phyloP scores from a whole-genome alignment of 1,140 invertebrate genomes.

The Bombus waltoni region DNA sequence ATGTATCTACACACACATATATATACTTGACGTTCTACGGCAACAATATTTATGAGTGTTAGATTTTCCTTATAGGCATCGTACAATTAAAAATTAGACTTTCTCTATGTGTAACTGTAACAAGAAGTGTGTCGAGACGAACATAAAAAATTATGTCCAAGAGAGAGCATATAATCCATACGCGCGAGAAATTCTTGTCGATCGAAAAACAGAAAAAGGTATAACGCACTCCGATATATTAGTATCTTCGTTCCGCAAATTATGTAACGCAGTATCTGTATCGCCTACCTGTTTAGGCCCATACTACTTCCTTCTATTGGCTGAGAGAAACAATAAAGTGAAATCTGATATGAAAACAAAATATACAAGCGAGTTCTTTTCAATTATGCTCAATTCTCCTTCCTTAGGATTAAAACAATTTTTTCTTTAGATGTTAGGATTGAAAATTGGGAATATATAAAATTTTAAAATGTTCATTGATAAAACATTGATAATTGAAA shows the following conservation, averaged over 20 bases:
- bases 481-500: not conserved
- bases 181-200: conserved; percentile 6
- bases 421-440: not conserved
- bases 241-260: conserved; percentile 10
- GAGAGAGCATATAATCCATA: not conserved
- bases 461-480: not conserved
- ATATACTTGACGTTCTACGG: conserved; percentile 12
- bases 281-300: conserved; percentile 59
- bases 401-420: not conserved
- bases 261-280: conserved; percentile 49
- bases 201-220: not conserved
- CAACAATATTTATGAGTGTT: conserved; percentile 12
- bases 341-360: conserved; percentile 60
- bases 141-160: not conserved
- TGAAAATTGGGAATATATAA: not conserved
- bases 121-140: not conserved
- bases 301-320: conserved; percentile 58
- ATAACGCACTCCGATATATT: not conserved
- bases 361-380: conserved; percentile 36
- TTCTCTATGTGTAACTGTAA: conserved; percentile 14
- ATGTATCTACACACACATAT: conserved; percentile 15
- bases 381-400: conserved; percentile 23
- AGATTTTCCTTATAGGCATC: conserved; percentile 20
- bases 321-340: conserved; percentile 77
- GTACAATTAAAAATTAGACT: conserved; percentile 2